These are phyloP conservation scores for Arremon brunneinucha DNA, from an alignment of 2,797 vertebrate genomes.

Conservation along the genomic window DNA sequence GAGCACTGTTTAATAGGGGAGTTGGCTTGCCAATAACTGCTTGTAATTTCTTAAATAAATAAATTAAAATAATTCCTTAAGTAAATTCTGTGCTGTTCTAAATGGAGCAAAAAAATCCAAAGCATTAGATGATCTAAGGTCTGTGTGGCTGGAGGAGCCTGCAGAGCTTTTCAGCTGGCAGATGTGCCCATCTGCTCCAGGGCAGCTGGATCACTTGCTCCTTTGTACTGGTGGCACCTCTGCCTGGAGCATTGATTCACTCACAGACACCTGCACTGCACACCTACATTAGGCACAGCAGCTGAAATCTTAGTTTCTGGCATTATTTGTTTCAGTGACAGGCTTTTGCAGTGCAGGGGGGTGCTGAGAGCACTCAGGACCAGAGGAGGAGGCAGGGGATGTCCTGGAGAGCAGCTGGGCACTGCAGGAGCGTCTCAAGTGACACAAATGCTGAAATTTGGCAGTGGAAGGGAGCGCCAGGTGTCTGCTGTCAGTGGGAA, in stretches of 20 bases:
- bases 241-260: not conserved
- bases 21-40: not conserved
- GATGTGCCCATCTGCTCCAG: not conserved
- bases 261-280: fast-evolving
- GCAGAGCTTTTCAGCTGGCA: not conserved
- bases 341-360: not conserved
- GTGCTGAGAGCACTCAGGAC: fast-evolving
- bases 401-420: not conserved
- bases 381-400: not conserved
- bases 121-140: not conserved
- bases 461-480: not conserved
- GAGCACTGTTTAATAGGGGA: not conserved
- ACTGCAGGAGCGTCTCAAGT: not conserved
- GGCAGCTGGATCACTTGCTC: not conserved
- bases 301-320: not conserved
- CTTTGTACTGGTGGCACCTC: not conserved
- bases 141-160: not conserved
- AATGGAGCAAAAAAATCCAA: not conserved
- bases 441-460: not conserved
- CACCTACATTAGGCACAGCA: not conserved
- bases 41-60: conserved; percentile 13
- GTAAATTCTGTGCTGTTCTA: not conserved
- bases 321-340: not conserved
- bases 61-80: not conserved
- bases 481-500: not conserved